Conservation (phyloP, 2,888 invertebrate genomes). For the Drosophila suboccidentalis region DNA sequence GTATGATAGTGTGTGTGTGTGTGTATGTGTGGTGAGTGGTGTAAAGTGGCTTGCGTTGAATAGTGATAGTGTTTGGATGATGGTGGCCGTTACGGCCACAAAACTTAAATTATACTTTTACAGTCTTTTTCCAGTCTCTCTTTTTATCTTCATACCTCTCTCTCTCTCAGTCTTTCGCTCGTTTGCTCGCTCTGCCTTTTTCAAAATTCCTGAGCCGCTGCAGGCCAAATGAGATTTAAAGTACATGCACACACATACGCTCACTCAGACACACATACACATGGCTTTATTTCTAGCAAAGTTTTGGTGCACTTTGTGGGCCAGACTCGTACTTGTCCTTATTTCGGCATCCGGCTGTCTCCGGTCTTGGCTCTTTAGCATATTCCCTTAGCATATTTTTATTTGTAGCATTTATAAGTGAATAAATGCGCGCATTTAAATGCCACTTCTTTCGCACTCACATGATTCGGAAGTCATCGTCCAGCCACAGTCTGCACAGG, state of each 20-base stretch:
- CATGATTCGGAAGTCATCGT: conserved; percentile 61
- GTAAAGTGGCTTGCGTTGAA: conserved; percentile 75
- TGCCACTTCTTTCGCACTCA: conserved; percentile 70
- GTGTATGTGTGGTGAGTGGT: conserved; percentile 39
- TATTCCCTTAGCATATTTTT: conserved; percentile 76
- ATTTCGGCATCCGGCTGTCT: conserved; percentile 40
- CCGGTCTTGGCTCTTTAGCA: conserved; percentile 66
- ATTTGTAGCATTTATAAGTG: conserved; percentile 80
- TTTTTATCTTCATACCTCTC: background rate
- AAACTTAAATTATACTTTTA: conserved; percentile 52
- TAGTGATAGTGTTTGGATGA: conserved; percentile 70
- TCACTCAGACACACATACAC: conserved; percentile 22
- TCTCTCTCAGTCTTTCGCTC: conserved; percentile 1
- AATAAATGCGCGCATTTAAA: conserved; percentile 81
- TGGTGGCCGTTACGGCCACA: conserved; percentile 61
- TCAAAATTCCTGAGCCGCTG: conserved; percentile 67
- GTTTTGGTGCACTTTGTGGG: conserved; percentile 61
- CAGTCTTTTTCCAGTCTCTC: conserved; percentile 14
- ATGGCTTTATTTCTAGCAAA: conserved; percentile 39
- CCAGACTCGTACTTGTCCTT: conserved; percentile 78
- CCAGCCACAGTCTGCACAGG: conserved; percentile 40
- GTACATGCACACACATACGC: conserved; percentile 50
- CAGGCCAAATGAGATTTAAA: conserved; percentile 80
- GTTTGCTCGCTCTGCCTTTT: conserved; percentile 29
- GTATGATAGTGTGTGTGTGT: conserved; percentile 7